A percentile compares a stretch with the other conserved stretches of the same genome.
Evolutionary conservation across 1,140 invertebrate genomes (phyloP).

Genomic region (Anadara kagoshimensis): DNA sequence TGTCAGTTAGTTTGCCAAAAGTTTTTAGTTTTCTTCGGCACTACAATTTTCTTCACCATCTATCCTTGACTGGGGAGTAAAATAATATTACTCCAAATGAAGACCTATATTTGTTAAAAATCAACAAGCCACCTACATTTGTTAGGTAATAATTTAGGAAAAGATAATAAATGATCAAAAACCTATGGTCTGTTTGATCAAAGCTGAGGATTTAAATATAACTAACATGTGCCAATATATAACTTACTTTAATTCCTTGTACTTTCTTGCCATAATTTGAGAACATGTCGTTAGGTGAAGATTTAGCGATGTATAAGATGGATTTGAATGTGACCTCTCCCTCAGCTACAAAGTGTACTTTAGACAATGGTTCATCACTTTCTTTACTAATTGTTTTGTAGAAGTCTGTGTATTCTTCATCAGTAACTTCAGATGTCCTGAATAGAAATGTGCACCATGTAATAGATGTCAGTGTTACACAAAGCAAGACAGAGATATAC

Average conservation of each 20-base stretch:
- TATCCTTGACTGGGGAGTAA: too few relatives aligned
- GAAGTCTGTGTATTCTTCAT: conserved; percentile 94
- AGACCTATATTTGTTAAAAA: too few relatives aligned
- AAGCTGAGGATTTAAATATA: too few relatives aligned
- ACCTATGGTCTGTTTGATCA: too few relatives aligned
- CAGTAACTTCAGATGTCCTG: conserved; percentile 86
- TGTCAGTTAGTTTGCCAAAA: too few relatives aligned
- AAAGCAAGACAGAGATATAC: background rate
- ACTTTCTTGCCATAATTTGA: conserved; percentile 95
- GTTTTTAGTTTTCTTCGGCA: too few relatives aligned
- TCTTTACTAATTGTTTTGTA: conserved; percentile 97
- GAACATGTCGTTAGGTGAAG: conserved; percentile 93
- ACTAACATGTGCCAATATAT: background rate
- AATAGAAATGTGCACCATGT: conserved; percentile 29
- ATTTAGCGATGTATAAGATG: conserved; percentile 92
- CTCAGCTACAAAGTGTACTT: conserved; percentile 98
- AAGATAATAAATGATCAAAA: too few relatives aligned
- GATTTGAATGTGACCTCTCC: conserved; percentile 99
- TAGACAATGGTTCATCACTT: conserved; percentile 86
- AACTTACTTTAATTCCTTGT: conserved; percentile 91
- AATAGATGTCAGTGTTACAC: too few relatives aligned
- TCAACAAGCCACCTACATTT: too few relatives aligned
- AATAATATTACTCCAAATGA: too few relatives aligned
- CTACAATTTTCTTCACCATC: too few relatives aligned
- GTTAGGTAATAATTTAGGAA: too few relatives aligned